Conservation (phyloP, 2,888 invertebrate species). For the Cancer borealis region DNA sequence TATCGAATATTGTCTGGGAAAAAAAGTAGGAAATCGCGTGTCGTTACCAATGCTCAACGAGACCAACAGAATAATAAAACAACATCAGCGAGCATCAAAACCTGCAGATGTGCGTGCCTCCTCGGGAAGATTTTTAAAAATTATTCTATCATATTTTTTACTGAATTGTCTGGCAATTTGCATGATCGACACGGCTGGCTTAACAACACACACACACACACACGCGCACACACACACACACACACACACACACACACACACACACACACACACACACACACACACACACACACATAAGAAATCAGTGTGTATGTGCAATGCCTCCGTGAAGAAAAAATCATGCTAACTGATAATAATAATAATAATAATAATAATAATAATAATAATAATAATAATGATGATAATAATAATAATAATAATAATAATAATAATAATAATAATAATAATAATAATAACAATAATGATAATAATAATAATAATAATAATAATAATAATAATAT, state of each 20-base stretch:
- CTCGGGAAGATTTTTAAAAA: background rate
- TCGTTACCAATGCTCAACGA: background rate
- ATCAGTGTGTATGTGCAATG: too few relatives aligned
- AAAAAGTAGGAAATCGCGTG: background rate
- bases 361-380: background rate
- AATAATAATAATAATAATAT: background rate
- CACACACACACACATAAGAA: too few relatives aligned
- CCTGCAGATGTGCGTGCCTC: background rate
- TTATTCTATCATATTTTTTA: background rate
- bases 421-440: background rate
- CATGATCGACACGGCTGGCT: background rate
- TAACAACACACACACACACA: background rate
- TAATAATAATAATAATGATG: too few relatives aligned
- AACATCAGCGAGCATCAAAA: background rate
- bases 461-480: background rate
- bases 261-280: too few relatives aligned
- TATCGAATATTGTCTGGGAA: background rate
- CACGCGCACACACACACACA: too few relatives aligned
- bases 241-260: too few relatives aligned
- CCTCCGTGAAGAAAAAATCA: too few relatives aligned
- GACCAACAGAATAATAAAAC: slow-evolving; percentile 6
- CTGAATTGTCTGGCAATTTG: background rate
- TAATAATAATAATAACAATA: background rate
- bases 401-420: too few relatives aligned
- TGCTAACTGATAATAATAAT: background rate